phyloP scores from a whole-genome alignment of 2,888 invertebrate genomes.

The Drosophila melanosoma region DNA sequence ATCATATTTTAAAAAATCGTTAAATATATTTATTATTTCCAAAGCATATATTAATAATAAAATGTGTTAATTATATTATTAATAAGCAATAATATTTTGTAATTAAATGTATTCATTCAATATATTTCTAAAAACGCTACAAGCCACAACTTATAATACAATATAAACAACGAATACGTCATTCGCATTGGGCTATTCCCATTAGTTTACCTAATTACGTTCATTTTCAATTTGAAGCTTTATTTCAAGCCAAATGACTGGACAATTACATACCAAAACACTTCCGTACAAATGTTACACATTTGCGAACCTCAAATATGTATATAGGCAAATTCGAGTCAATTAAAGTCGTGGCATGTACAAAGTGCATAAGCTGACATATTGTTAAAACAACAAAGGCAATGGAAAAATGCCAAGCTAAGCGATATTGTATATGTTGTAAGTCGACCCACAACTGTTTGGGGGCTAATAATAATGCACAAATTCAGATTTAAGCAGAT shows the following conservation, averaged over 20 bases:
- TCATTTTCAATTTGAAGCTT: slow-evolving; percentile 23
- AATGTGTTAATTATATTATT: not conserved
- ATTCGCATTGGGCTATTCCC: not conserved
- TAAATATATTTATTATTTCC: not conserved
- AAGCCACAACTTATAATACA: not conserved
- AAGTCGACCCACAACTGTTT: slow-evolving; percentile 4
- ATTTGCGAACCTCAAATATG: slow-evolving; percentile 45
- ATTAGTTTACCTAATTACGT: slow-evolving; percentile 30
- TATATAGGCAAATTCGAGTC: slow-evolving; percentile 25
- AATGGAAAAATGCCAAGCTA: slow-evolving; percentile 2
- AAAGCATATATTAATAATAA: not conserved
- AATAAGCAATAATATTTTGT: not conserved
- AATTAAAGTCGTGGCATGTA: slow-evolving; percentile 39
- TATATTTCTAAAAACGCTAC: not conserved
- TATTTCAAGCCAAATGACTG: slow-evolving; percentile 5
- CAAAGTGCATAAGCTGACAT: slow-evolving; percentile 28
- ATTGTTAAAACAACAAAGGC: slow-evolving; percentile 3
- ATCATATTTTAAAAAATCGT: not conserved
- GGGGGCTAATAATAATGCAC: slow-evolving; percentile 3
- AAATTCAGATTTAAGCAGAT: not conserved
- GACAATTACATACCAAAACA: slow-evolving; percentile 2
- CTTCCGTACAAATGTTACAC: slow-evolving; percentile 5
- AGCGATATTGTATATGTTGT: slow-evolving; percentile 1
- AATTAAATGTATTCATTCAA: not conserved
- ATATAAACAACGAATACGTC: not conserved